phyloP scores from a whole-genome alignment of 2,797 vertebrate species.

The Sorex maritimensis region DNA sequence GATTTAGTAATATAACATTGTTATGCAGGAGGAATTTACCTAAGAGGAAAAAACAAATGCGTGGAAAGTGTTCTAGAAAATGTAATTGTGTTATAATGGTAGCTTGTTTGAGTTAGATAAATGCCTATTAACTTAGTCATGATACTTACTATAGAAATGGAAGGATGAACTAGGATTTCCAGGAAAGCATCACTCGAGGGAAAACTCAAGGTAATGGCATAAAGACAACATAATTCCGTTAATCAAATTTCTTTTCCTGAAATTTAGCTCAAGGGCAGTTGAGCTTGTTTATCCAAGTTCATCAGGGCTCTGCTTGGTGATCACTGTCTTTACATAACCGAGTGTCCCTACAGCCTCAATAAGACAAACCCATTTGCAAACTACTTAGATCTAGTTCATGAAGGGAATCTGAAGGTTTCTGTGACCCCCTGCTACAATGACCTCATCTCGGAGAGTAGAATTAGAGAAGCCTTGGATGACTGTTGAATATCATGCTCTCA shows the following conservation, averaged over 20 bases:
- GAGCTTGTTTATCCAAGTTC: not conserved
- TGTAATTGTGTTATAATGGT: not conserved
- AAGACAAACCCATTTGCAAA: not conserved
- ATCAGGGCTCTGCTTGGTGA: not conserved
- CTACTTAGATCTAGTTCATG: not conserved
- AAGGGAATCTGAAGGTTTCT: not conserved
- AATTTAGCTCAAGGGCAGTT: not conserved
- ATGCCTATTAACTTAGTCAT: not conserved
- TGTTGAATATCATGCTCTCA: not conserved
- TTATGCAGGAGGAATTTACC: conserved; percentile 23
- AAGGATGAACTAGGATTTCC: not conserved
- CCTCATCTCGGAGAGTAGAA: not conserved
- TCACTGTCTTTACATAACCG: not conserved
- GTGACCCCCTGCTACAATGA: not conserved
- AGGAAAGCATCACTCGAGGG: conserved; percentile 28
- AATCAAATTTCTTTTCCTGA: not conserved
- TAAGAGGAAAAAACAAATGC: conserved; percentile 9
- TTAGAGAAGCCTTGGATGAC: not conserved
- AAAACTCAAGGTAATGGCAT: not conserved
- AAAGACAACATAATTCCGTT: not conserved
- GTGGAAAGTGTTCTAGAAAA: not conserved
- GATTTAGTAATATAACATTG: conserved; percentile 18
- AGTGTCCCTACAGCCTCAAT: too few relatives aligned
- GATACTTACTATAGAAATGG: not conserved
- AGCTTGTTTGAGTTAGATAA: conserved; percentile 52